Conservation (phyloP, 2,888 invertebrate genomes). For the Leptinotarsa tumamoca region DNA sequence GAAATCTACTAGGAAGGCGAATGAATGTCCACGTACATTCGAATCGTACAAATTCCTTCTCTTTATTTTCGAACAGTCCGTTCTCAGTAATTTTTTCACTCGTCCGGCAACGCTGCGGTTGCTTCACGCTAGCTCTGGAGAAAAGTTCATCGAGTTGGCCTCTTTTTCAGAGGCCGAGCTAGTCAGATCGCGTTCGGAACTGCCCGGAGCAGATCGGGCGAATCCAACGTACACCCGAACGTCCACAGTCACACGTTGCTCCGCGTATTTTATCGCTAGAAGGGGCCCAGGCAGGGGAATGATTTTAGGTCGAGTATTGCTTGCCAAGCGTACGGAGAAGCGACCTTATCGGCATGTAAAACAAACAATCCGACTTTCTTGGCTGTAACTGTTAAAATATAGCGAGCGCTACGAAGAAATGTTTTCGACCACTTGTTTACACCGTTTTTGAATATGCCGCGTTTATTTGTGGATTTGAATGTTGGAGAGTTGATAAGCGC, state of each 20-base stretch:
- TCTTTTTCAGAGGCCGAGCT: slow-evolving; percentile 58
- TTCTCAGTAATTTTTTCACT: slow-evolving; percentile 12
- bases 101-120: slow-evolving; percentile 54
- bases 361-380: slow-evolving; percentile 62
- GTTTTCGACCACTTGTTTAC: slow-evolving; percentile 59
- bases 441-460: slow-evolving; percentile 44
- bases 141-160: slow-evolving; percentile 65
- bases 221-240: slow-evolving; percentile 44
- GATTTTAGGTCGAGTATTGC: slow-evolving; percentile 49
- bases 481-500: slow-evolving; percentile 17
- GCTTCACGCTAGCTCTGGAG: slow-evolving; percentile 60
- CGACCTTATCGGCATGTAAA: slow-evolving; percentile 57
- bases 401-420: slow-evolving; percentile 47
- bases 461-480: slow-evolving; percentile 30
- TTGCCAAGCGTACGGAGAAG: slow-evolving; percentile 44
- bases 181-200: slow-evolving; percentile 49
- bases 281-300: slow-evolving; percentile 64
- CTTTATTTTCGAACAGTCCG: background rate
- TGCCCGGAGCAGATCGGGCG: slow-evolving; percentile 38
- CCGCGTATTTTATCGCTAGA: slow-evolving; percentile 60
- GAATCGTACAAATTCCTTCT: background rate
- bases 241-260: slow-evolving; percentile 32
- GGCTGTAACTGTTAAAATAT: slow-evolving; percentile 49
- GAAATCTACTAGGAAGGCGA: background rate
- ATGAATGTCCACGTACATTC: background rate